Evolutionary conservation across 2,888 invertebrate species (phyloP), one percentile per base, ranked within the genome.

Genomic region (Patella caerulea): DNA sequence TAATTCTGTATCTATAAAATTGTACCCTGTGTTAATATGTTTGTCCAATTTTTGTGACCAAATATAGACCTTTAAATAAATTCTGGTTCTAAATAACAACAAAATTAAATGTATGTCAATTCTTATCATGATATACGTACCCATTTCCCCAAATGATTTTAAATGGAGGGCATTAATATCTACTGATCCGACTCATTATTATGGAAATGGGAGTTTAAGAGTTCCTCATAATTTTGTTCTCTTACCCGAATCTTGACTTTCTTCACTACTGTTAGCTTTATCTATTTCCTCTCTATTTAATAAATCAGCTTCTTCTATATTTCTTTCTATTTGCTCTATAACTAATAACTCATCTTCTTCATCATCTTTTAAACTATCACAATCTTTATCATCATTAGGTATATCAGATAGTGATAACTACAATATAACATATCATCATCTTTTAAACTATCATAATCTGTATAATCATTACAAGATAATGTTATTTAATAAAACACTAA

Each of bases 401-500:
- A 83, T 78, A 70, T 83, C 83, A 5, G 82, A 82, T 72, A 83
- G 71, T 2, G 82, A 82, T 2, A 81, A 71, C 82, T 81, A 78
- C 14, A 45, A 73, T n/a, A 55, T n/a, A 5, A 19, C 54, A n/a
- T 3, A 69, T 19, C 15, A 74, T 45, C 9, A 65, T 24, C 15
- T 24, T 12, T 11, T n/a, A 11, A 65, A 17, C 65, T 65, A 65
- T 65, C 3, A 65, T n/a, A 65, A 65, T 17, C 14, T 65, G 17
- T 65, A 45, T 45, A 7, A 7, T 45, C 45, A 45, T 45, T 45
- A 45, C 9, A 7, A 45, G 45, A 9, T 45, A 45, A 45, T 45
- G 9, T 7, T 7, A 34, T 34, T 34, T 34, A 34, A 45, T 45
- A 45, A 45, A 45, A 45, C 45, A 45, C 7, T 0, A 45, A 45